Percentiles rank a stretch among this genome's conserved stretches.
Conservation (phyloP, 2,113 vertebrate genomes). For the Proteles cristata region DNA sequence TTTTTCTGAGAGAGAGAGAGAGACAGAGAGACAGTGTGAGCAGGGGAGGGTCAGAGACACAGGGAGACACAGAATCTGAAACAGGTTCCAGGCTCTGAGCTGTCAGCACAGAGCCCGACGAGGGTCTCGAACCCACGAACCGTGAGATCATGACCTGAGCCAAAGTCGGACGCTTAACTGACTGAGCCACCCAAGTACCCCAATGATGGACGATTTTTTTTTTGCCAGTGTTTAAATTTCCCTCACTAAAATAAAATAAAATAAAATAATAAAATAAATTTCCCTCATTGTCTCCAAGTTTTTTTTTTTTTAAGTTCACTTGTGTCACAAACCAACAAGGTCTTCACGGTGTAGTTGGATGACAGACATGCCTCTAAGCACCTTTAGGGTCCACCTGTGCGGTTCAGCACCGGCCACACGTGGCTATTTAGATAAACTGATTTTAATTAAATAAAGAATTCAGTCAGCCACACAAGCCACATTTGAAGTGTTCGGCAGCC, state of each 20-base stretch:
- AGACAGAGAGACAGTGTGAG: too few relatives aligned
- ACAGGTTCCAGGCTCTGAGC: too few relatives aligned
- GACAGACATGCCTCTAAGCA: neutral
- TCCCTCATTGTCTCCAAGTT: neutral
- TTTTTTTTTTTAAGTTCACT: neutral
- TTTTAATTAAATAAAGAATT: neutral
- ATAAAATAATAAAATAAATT: neutral
- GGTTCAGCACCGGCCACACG: neutral
- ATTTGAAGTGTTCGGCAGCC: neutral
- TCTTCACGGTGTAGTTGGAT: too few relatives aligned
- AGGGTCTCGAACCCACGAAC: too few relatives aligned
- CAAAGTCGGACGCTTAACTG: too few relatives aligned
- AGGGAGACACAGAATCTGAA: too few relatives aligned
- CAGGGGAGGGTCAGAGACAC: too few relatives aligned
- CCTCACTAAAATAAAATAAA: neutral
- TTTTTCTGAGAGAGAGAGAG: too few relatives aligned
- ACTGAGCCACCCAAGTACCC: too few relatives aligned
- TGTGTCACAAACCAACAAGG: neutral
- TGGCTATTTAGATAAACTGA: neutral
- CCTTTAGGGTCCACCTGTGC: neutral
- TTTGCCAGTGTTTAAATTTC: neutral
- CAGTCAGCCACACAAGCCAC: neutral
- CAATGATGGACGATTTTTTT: too few relatives aligned
- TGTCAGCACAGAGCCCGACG: too few relatives aligned
- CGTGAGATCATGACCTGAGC: too few relatives aligned